These are phyloP conservation scores for Cervus canadensis DNA, from an alignment of 2,113 vertebrate genomes.

Conservation along the genomic window DNA sequence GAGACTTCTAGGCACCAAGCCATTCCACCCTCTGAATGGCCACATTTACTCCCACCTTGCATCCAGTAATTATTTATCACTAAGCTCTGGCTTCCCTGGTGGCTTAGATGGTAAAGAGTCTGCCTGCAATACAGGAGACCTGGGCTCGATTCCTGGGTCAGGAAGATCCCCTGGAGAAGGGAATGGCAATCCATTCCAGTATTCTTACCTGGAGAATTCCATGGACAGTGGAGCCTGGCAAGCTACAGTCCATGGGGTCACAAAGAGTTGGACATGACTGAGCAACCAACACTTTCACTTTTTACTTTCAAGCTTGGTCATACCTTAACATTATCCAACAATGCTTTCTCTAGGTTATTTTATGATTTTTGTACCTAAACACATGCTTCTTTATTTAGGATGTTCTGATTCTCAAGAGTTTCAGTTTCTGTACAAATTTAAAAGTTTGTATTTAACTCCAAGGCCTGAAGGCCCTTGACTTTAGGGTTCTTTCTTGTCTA, in stretches of 20 bases:
- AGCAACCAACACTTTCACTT: background rate
- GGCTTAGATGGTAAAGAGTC: background rate
- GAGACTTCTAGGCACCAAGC: background rate
- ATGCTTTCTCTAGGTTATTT: background rate
- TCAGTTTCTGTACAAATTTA: background rate
- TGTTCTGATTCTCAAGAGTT: background rate
- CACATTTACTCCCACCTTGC: background rate
- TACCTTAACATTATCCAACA: background rate
- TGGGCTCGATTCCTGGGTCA: background rate
- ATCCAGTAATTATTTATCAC: background rate
- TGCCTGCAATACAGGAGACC: background rate
- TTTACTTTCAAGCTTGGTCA: background rate
- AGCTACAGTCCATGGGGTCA: background rate
- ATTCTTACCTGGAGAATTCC: background rate
- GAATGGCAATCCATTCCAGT: background rate
- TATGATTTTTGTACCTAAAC: background rate
- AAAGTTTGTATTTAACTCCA: background rate
- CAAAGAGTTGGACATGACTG: background rate
- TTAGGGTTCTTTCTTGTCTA: background rate
- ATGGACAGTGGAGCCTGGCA: background rate
- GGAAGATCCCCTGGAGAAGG: background rate
- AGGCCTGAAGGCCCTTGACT: background rate
- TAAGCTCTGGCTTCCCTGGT: background rate
- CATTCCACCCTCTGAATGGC: background rate
- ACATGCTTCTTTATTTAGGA: background rate